Conservation (phyloP, 2,113 vertebrate genomes). For the Gambusia affinis region DNA sequence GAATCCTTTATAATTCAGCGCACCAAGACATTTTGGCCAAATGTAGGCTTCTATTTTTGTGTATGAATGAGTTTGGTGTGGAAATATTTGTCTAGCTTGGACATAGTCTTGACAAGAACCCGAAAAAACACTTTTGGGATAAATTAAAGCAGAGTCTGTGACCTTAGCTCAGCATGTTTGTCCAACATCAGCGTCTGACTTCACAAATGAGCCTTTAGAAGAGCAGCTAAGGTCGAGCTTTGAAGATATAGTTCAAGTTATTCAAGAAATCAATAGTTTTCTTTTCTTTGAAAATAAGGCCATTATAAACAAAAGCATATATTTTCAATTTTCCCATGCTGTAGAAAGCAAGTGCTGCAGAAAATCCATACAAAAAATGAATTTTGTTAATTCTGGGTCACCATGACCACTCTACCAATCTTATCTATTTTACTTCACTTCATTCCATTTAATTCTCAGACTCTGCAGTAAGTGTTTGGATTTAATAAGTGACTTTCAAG, state of each 20-base stretch:
- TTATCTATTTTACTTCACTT: neutral
- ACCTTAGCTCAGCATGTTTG: no score
- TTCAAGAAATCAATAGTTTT: neutral
- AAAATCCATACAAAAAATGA: no score
- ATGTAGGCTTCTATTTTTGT: neutral
- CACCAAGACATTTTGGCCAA: neutral
- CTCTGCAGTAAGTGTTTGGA: neutral
- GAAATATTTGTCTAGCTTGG: neutral
- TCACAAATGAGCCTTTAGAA: no score
- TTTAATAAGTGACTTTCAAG: constrained; percentile 10
- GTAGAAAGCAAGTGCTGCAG: neutral
- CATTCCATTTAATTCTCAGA: neutral
- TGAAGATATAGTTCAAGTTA: no score
- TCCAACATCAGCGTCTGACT: no score
- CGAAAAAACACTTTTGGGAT: no score
- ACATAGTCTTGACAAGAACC: no score
- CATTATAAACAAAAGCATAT: neutral
- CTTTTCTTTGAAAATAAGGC: neutral
- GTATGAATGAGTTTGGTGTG: neutral
- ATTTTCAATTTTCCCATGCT: neutral
- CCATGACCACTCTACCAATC: no score
- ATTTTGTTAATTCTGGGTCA: no score
- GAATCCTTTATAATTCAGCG: neutral
- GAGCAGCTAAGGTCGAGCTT: no score
- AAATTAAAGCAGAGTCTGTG: no score